These are phyloP conservation scores for Aphelinus atriplicis DNA, from an alignment of 1,140 invertebrate genomes.

Conservation along the genomic window DNA sequence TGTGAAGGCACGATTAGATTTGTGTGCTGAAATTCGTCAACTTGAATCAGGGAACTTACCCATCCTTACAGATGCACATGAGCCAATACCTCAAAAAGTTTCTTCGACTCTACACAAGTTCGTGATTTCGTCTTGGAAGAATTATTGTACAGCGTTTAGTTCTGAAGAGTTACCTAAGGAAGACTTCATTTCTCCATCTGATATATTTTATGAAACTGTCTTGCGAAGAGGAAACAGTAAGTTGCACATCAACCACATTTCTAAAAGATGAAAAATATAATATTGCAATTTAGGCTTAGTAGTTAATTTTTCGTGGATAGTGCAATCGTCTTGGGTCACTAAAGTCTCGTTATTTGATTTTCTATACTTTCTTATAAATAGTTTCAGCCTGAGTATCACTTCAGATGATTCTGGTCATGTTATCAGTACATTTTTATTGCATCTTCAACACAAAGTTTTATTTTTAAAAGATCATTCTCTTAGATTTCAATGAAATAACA, in stretches of 20 bases:
- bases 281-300: constrained; percentile 19
- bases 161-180: constrained; percentile 56
- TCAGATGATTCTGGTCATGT: too few species aligned
- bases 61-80: constrained; percentile 44
- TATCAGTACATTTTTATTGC: too few species aligned
- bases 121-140: constrained; percentile 55
- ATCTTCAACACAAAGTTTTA: too few species aligned
- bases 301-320: constrained; percentile 1
- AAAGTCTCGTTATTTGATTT: too few species aligned
- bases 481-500: too few species aligned
- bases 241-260: constrained; percentile 33
- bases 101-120: constrained; percentile 57
- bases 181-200: constrained; percentile 68
- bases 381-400: too few species aligned
- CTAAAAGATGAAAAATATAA: constrained; percentile 28
- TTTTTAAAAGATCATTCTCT: too few species aligned
- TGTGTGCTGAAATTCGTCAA: constrained; percentile 82
- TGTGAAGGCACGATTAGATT: constrained; percentile 75
- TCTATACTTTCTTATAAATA: too few species aligned
- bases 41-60: constrained; percentile 74
- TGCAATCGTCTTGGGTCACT: too few species aligned
- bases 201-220: constrained; percentile 77
- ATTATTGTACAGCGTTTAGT: constrained; percentile 49
- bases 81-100: constrained; percentile 58
- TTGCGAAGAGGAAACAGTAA: constrained; percentile 76